Evolutionary conservation across 2,888 invertebrate species (phyloP).

Genomic region (Diaperis boleti): DNA sequence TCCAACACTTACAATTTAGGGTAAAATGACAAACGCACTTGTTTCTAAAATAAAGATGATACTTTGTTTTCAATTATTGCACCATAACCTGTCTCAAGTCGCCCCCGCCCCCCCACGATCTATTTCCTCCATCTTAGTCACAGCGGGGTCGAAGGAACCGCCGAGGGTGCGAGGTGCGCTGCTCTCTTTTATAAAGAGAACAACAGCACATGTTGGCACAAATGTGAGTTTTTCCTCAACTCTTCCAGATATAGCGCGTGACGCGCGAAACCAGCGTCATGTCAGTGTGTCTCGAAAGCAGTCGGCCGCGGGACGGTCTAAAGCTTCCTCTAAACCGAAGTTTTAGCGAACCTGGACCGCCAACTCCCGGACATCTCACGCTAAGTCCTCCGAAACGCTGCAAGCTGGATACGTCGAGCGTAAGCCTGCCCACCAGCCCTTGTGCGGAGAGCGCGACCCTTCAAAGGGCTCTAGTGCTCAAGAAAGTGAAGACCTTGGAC

Average conservation of each 20-base stretch:
- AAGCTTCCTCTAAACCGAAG: constrained; percentile 71
- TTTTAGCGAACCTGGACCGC: constrained; percentile 71
- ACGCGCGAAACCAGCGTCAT: constrained; percentile 58
- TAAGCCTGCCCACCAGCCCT: constrained; percentile 68
- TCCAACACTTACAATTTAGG: too few species aligned
- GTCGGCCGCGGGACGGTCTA: constrained; percentile 69
- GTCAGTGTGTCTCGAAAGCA: constrained; percentile 70
- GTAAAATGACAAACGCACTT: too few species aligned
- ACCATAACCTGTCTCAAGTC: too few species aligned
- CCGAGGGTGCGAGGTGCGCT: constrained; percentile 17
- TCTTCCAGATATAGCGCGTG: constrained; percentile 64
- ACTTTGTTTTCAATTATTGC: too few species aligned
- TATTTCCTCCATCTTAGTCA: constrained; percentile 1
- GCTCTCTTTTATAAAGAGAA: constrained; percentile 30
- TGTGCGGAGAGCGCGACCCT: constrained; percentile 70
- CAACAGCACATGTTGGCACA: constrained; percentile 35
- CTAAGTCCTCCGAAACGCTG: constrained; percentile 66
- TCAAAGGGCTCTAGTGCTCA: constrained; percentile 68
- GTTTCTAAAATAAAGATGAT: too few species aligned
- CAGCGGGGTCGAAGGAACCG: constrained; percentile 4
- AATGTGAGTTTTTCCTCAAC: constrained; percentile 58
- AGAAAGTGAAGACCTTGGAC: constrained; percentile 68
- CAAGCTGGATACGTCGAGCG: constrained; percentile 69
- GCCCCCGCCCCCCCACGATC: too few species aligned
- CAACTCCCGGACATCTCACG: constrained; percentile 58